Evolutionary conservation across 2,888 invertebrate genomes (phyloP), one percentile per base, ranked within the genome.

Genomic region (Drosophila algonquin): DNA sequence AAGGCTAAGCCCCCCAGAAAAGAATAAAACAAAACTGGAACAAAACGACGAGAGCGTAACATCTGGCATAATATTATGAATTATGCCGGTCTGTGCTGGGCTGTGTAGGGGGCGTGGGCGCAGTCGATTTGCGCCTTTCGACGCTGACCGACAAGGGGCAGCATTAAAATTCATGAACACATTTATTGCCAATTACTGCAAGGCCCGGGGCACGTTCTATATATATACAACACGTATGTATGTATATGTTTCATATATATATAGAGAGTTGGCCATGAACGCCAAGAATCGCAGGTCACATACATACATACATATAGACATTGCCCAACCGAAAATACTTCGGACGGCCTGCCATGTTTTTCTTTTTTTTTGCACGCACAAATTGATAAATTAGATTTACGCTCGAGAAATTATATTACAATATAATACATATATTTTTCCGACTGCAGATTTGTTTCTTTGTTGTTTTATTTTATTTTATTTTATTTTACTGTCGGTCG

Each of bases 101-200:
- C 21, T 14, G 30, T 1, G 8, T 18, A 35, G 21, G 21, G 21
- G 12, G 9, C 10, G 40, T 40, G 44, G 52, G 44, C 32, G 60
- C 18, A 52, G 57, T 21, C 30, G 35, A 45, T 56, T 57, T 50
- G 59, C 63, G 50, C 54, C 24, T 48, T 45, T 58, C 32, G 35
- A n/a, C 50, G 67, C 73, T 86, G 89, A 81, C 83, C 89, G 75
- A 61, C 77, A 62, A 40, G 40, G 50, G 50, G 68, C 48, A 73
- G 61, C 90, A 89, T 90, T 89, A 89, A 89, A 90, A 89, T 89
- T 90, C 89, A 89, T 89, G 88, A 89, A 90, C 89, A 86, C 88
- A 89, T 89, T 89, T 90, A 89, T 89, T 89, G 89, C 87, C 89
- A 89, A 89, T 90, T 90, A 89, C 90, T 81, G 81, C 83, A 72